Conservation (phyloP, 2,797 vertebrate genomes). For the Amblyopsis hoosieri region DNA sequence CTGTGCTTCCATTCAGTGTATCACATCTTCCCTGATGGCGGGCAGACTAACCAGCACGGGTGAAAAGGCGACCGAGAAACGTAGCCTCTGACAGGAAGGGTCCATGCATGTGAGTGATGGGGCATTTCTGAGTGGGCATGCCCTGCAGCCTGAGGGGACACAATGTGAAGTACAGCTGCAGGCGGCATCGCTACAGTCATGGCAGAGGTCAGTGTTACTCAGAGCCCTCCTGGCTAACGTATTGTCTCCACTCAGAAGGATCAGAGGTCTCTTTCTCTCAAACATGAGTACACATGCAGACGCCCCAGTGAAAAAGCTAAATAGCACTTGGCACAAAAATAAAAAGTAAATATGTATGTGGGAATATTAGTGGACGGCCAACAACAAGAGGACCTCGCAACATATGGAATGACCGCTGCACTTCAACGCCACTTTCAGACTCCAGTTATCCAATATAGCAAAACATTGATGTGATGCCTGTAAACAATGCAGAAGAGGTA, state of each 20-base stretch:
- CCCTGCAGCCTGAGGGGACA: constrained; percentile 43
- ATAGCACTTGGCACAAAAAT: neutral
- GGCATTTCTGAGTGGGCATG: constrained; percentile 43
- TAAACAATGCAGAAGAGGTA: constrained; percentile 43
- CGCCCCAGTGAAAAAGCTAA: neutral
- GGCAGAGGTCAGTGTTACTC: constrained; percentile 54
- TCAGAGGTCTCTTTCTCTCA: constrained; percentile 35
- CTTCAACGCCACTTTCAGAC: neutral
- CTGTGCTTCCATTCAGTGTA: constrained; percentile 6
- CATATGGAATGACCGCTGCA: constrained; percentile 21
- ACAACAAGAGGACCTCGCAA: constrained; percentile 21
- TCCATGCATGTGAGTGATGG: constrained; percentile 34
- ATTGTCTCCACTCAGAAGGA: constrained; percentile 36
- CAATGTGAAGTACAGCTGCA: constrained; percentile 64
- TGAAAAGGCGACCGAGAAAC: constrained; percentile 28
- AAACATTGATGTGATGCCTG: constrained; percentile 22
- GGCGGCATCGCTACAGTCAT: constrained; percentile 65
- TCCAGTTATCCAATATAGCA: constrained; percentile 8
- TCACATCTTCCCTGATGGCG: constrained; percentile 25
- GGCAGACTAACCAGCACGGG: constrained; percentile 28
- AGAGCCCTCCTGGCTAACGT: constrained; percentile 42
- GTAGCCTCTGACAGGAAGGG: constrained; percentile 15
- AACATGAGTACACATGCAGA: constrained; percentile 5
- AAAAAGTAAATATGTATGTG: constrained; percentile 18
- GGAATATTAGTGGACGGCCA: constrained; percentile 22